Conservation (phyloP, 2,797 vertebrate species). For the Danio jaintianensis region DNA sequence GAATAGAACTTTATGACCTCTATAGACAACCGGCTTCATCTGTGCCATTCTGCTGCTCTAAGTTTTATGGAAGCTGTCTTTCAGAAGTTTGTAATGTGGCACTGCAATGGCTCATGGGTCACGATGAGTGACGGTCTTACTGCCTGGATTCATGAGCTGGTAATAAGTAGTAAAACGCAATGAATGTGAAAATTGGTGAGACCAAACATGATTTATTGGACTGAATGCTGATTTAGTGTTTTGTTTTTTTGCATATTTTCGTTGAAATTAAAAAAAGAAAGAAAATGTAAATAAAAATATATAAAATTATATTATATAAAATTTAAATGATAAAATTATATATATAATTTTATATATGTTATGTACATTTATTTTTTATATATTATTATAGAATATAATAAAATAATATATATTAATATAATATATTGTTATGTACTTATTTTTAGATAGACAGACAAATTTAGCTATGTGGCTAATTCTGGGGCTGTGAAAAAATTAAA, state of each 20-base stretch:
- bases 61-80: constrained; percentile 35
- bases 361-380: too few relatives aligned
- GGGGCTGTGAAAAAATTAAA: too few relatives aligned
- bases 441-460: too few relatives aligned
- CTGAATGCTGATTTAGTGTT: background rate
- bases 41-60: constrained; percentile 1
- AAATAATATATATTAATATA: too few relatives aligned
- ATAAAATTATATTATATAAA: too few relatives aligned
- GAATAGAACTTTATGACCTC: constrained; percentile 18
- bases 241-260: background rate
- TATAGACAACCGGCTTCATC: constrained; percentile 26
- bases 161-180: constrained; percentile 31
- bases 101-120: constrained; percentile 25
- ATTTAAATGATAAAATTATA: too few relatives aligned
- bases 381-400: too few relatives aligned
- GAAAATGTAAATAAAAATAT: too few relatives aligned
- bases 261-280: background rate
- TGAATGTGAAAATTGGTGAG: background rate
- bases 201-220: background rate
- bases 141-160: constrained; percentile 22
- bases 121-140: constrained; percentile 33
- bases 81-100: constrained; percentile 33
- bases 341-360: too few relatives aligned
- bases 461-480: too few relatives aligned
- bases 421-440: too few relatives aligned